These are phyloP conservation scores for Thaumetopoea pityocampa DNA, from an alignment of 1,140 invertebrate genomes.

Conservation along the genomic window DNA sequence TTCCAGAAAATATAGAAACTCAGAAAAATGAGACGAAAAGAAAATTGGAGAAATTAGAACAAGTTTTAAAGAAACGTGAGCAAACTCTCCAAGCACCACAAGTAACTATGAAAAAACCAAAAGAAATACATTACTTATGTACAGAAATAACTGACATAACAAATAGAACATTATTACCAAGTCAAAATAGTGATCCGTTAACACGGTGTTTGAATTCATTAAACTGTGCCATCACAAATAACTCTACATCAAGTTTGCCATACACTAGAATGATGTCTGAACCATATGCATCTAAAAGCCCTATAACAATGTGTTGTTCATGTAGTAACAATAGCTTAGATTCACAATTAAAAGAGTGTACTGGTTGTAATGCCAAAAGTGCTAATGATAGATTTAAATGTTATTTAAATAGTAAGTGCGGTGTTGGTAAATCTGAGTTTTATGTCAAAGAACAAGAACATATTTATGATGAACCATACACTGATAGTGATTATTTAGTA, in stretches of 20 bases:
- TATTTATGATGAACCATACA: conserved; percentile 59
- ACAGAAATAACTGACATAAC: conserved; percentile 66
- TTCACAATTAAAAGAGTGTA: conserved; percentile 19
- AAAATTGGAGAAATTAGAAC: conserved; percentile 79
- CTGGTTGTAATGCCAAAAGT: conserved; percentile 55
- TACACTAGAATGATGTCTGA: conserved; percentile 56
- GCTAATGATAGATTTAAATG: conserved; percentile 57
- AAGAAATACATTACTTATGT: conserved; percentile 72
- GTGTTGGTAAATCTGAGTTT: conserved; percentile 42
- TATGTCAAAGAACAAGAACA: conserved; percentile 53
- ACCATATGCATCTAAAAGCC: conserved; percentile 24
- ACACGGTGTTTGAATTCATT: conserved; percentile 76
- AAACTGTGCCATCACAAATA: conserved; percentile 67
- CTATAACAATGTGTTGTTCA: conserved; percentile 30
- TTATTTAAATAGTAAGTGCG: conserved; percentile 62
- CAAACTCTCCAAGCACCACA: not conserved
- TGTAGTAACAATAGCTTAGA: conserved; percentile 40
- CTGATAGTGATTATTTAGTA: conserved; percentile 28
- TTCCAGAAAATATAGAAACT: conserved; percentile 36
- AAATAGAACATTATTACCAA: conserved; percentile 43
- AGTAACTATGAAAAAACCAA: conserved; percentile 34
- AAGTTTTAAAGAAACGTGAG: conserved; percentile 74
- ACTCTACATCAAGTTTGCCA: conserved; percentile 54
- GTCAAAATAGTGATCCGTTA: conserved; percentile 45
- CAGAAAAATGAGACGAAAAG: conserved; percentile 74